A percentile compares a stretch with the other conserved stretches of the same genome.
These are phyloP conservation scores for Pachliopta kotzebuea DNA, from an alignment of 2,888 invertebrate genomes.

Conservation along the genomic window DNA sequence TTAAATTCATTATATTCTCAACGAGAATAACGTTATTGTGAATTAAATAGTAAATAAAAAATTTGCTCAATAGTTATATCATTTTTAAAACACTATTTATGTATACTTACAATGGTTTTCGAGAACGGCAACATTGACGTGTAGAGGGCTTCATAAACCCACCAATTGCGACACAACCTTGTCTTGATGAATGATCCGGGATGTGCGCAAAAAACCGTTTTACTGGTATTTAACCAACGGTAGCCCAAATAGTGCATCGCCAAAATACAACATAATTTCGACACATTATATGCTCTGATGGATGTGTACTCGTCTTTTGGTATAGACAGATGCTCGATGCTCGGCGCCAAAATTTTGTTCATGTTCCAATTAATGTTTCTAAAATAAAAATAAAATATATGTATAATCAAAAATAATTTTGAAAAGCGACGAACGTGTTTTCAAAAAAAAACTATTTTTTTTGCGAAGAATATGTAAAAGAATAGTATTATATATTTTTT, in stretches of 20 bases:
- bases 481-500: too few relatives aligned
- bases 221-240: slow-evolving; percentile 83
- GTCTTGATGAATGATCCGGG: slow-evolving; percentile 95
- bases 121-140: slow-evolving; percentile 92
- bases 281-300: slow-evolving; percentile 93
- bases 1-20: too few relatives aligned
- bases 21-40: too few relatives aligned
- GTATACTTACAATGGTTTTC: slow-evolving; percentile 91
- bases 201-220: slow-evolving; percentile 90
- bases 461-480: too few relatives aligned
- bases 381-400: slow-evolving; percentile 29
- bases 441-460: too few relatives aligned
- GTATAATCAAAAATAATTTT: not conserved
- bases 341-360: slow-evolving; percentile 58
- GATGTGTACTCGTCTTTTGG: slow-evolving; percentile 86
- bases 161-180: slow-evolving; percentile 88
- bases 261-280: slow-evolving; percentile 93
- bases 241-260: slow-evolving; percentile 81
- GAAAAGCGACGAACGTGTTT: not conserved
- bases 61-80: not conserved
- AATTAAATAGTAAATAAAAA: not conserved
- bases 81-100: not conserved
- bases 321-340: slow-evolving; percentile 84
- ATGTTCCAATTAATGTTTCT: slow-evolving; percentile 60
- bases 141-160: slow-evolving; percentile 89